Evolutionary conservation across 2,888 invertebrate genomes (phyloP), one percentile per base, ranked within the genome.

Genomic region (Drosophila anceps): DNA sequence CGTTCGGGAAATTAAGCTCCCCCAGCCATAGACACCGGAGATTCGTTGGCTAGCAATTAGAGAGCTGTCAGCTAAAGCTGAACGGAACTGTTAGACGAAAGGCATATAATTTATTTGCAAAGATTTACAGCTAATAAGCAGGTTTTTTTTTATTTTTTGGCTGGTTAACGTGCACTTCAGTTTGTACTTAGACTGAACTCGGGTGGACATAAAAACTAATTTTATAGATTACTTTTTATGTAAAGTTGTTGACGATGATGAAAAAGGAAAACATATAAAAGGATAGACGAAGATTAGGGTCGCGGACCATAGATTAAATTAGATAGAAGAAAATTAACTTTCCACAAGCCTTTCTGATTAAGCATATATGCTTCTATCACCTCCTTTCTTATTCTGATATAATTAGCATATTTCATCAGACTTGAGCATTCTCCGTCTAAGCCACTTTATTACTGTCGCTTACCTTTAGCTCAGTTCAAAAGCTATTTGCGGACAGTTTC

Each of bases 11-110:
- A 41, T 61, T 59, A 57, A 58, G 24, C 46, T 29, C 35, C 13
- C 15, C 20, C 35, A 35, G 13, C 51, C 24, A 39, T 18, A 64
- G 70, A 59, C 41, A 65, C 46, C 57, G 39, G 39, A 65, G 81
- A 76, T 76, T 71, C 39, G 43, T 13, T 13, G 27, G 46, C 35
- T 7, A n/a, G 48, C 48, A 64, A 39, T 57, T 48, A 51, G 51
- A 46, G 13, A 44, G 37, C 67, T 44, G 54, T 55, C 70, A 59
- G 50, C 10, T 24, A 37, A 41, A 24, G 41, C 41, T 12, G 41
- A 15, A 12, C 5, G 24, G 12, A 59, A 50, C 20, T 24, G 37
- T 24, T 71, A n/a, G 33, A 18, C 41, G 27, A 43, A 37, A 37
- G 15, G 18, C 50, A 18, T 54, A 41, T 35, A 15, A 35, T 29